Base-by-base conservation (phyloP, 2,113 vertebrate genomes). In the Cephalopholis sonnerati region DNA sequence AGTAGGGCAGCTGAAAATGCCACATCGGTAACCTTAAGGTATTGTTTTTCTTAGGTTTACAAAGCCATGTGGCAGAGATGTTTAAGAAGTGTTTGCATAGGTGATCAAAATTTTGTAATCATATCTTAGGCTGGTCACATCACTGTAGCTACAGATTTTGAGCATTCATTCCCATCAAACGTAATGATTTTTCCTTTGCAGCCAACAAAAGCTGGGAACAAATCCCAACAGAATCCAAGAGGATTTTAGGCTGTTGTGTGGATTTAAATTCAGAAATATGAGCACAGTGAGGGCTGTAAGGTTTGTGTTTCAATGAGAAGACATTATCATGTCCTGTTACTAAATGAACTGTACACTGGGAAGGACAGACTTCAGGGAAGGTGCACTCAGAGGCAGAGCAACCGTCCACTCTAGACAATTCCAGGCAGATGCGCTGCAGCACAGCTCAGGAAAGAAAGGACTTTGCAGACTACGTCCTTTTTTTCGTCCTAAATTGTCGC, bases 1-100 rank as follows among this genome's bases (percentile, higher is more conserved):
- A 87, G 44, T 75, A 87, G 65, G 79, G 46, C 79, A 78, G 36
- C 64, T 53, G 62, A 22, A 89, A 85, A 83, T 66, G 84, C 71
- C 66, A 81, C 58, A 53, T n/a, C 46, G 46, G 25, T 51, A 65
- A 71, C 75, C 64, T 53, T 11, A 10, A 20, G 73, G 48, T 51
- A 50, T 67, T 24, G 12, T 54, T 48, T 72, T 50, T 57, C 32
- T 54, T 50, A 66, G 16, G 36, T 73, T 20, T 55, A 53, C 46
- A 24, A 77, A 74, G 25, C 64, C 10, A 3, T 63, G 74, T 13
- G 62, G 11, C 17, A 63, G 1, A 68, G 17, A 6, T n/a, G 17
- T 39, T 50, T 25, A 22, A 46, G 22, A 22, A 46, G 22, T 27
- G 16, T 44, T 18, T 53, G 32, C 24, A 46, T 11, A 11, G 20